These are phyloP conservation scores for Pelosia muscerda DNA, from an alignment of 2,888 invertebrate genomes.

Conservation along the genomic window DNA sequence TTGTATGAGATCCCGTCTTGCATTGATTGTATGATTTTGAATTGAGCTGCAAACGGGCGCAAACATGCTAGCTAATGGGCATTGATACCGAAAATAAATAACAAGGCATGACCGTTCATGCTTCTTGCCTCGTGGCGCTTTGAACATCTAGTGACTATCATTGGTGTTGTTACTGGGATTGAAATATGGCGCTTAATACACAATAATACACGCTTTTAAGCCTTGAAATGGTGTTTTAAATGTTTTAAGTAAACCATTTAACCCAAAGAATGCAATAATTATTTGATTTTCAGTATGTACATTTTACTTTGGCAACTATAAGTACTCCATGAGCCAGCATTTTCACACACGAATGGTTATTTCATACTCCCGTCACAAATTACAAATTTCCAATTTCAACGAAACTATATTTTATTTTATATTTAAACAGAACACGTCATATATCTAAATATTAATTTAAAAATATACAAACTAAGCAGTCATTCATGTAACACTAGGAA, in stretches of 20 bases:
- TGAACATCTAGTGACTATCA: not conserved
- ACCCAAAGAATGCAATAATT: not conserved
- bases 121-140: not conserved
- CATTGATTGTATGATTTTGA: slow-evolving; percentile 60
- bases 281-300: not conserved
- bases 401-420: slow-evolving; percentile 60
- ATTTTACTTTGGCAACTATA: not conserved
- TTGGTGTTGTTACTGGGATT: not conserved
- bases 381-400: slow-evolving; percentile 63
- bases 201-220: not conserved
- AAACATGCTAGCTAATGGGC: slow-evolving; percentile 51
- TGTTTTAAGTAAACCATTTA: not conserved
- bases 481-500: slow-evolving; percentile 82
- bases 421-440: slow-evolving; percentile 73
- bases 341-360: slow-evolving; percentile 46
- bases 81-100: not conserved
- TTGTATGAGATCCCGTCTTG: slow-evolving; percentile 76
- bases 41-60: slow-evolving; percentile 54
- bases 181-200: not conserved
- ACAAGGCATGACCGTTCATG: not conserved
- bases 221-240: not conserved
- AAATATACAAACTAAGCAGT: slow-evolving; percentile 85
- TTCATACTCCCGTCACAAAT: slow-evolving; percentile 57
- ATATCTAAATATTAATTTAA: slow-evolving; percentile 74
- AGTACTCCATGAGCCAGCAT: slow-evolving; percentile 37